Conservation (phyloP, 2,888 invertebrate species). For the Gisinianus flammeolus region DNA sequence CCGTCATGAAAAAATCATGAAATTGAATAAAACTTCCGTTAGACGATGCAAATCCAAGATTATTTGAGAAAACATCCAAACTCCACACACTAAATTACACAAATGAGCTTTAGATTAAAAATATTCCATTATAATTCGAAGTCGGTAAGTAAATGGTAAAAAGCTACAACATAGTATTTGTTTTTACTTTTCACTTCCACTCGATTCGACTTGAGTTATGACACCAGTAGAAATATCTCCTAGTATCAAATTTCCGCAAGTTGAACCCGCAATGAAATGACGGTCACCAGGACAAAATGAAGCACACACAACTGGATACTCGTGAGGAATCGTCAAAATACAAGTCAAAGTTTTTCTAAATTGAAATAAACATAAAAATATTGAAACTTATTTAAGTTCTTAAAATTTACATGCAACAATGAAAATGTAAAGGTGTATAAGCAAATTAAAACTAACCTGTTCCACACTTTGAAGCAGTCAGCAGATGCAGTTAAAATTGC, state of each 20-base stretch:
- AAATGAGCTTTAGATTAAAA: slow-evolving; percentile 1
- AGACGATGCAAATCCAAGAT: slow-evolving; percentile 53
- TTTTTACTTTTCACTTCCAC: slow-evolving; percentile 56
- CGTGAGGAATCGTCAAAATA: slow-evolving; percentile 70
- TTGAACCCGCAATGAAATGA: slow-evolving; percentile 85
- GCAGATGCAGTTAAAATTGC: slow-evolving; percentile 85
- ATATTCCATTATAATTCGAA: background rate
- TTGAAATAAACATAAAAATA: slow-evolving; percentile 10
- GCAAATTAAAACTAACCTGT: slow-evolving; percentile 61
- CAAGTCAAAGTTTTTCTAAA: slow-evolving; percentile 66
- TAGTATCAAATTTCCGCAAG: slow-evolving; percentile 80
- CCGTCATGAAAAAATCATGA: slow-evolving; percentile 55
- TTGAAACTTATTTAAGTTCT: slow-evolving; percentile 37
- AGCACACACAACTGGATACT: slow-evolving; percentile 72
- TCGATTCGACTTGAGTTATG: slow-evolving; percentile 64
- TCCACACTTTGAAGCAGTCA: slow-evolving; percentile 93
- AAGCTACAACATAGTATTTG: background rate
- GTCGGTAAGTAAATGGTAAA: background rate
- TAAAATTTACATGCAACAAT: slow-evolving; percentile 7
- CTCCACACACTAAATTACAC: slow-evolving; percentile 52
- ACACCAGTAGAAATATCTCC: slow-evolving; percentile 83
- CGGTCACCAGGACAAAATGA: slow-evolving; percentile 85
- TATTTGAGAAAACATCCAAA: slow-evolving; percentile 53
- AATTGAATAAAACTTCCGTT: slow-evolving; percentile 54
- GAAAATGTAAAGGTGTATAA: background rate